Base-by-base conservation (phyloP, 2,888 invertebrate species). In the Ernsta delagoae region DNA sequence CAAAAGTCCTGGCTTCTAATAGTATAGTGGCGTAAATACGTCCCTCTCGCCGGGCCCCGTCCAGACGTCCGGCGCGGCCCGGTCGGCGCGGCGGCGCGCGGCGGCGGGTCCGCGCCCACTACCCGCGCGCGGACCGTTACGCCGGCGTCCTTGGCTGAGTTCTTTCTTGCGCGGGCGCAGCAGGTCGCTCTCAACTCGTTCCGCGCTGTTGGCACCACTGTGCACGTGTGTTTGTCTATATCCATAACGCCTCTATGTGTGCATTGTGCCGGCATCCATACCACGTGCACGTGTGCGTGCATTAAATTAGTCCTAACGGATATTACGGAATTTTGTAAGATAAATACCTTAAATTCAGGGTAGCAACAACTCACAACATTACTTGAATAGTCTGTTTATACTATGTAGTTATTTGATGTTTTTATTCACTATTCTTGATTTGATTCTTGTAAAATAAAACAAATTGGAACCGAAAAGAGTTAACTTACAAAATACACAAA, bases 61-160 rank as follows among this genome's bases (percentile, higher is more conserved):
- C 60, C 60, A n/a, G n/a, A n/a, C n/a, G n/a, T n/a, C n/a, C n/a
- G n/a, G n/a, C n/a, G n/a, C n/a, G n/a, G n/a, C n/a, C n/a, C n/a
- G n/a, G n/a, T n/a, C n/a, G n/a, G n/a, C n/a, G n/a, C n/a, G n/a
- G n/a, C n/a, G n/a, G n/a, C 60, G 48, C 67, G 45, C 48, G 56
- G 16, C 48, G 70, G 60, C 62, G 48, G 56, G 57, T 39, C 39
- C 70, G 61, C 64, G 64, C 71, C 72, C 71, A 73, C 75, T 75
- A 72, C 75, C 78, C 78, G 77, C n/a, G n/a, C 77, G 77, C 76
- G 81, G 79, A 89, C 92, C 92, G 92, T 93, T 93, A 93, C 88
- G 84, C 79, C 83, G 84, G 90, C 92, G 92, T 92, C 92, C 92
- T 93, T 93, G 92, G 92, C 92, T 93, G 92, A 92, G 92, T 92